Conservation (phyloP, 2,113 vertebrate species). For the Vireo altiloquus region DNA sequence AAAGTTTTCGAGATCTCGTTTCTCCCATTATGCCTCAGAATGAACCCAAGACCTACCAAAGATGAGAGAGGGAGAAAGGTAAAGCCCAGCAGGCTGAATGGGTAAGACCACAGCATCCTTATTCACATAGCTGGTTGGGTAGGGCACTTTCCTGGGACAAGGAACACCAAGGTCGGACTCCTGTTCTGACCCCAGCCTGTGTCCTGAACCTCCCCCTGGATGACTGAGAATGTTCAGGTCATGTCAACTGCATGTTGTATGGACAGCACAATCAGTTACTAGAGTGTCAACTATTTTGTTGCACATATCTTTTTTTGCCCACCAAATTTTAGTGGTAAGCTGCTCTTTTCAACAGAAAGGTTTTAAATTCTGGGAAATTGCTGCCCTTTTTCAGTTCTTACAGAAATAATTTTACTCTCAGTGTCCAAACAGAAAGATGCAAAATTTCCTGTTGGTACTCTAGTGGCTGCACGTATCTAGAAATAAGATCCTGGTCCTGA, state of each 20-base stretch:
- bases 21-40: neutral
- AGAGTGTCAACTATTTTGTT: neutral
- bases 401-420: neutral
- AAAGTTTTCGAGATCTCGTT: slow-evolving; percentile 44
- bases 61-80: neutral
- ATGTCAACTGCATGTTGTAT: neutral
- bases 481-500: neutral
- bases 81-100: neutral
- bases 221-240: neutral
- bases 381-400: neutral
- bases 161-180: neutral
- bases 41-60: neutral
- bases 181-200: neutral
- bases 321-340: neutral
- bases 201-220: neutral
- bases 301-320: neutral
- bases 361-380: neutral
- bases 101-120: neutral
- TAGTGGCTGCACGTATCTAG: neutral
- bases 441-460: neutral
- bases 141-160: neutral
- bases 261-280: neutral
- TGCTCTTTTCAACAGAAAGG: neutral
- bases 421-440: neutral
- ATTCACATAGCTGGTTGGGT: neutral